These are phyloP conservation scores for Pandemis corylana DNA, from an alignment of 2,888 invertebrate species.

Conservation along the genomic window DNA sequence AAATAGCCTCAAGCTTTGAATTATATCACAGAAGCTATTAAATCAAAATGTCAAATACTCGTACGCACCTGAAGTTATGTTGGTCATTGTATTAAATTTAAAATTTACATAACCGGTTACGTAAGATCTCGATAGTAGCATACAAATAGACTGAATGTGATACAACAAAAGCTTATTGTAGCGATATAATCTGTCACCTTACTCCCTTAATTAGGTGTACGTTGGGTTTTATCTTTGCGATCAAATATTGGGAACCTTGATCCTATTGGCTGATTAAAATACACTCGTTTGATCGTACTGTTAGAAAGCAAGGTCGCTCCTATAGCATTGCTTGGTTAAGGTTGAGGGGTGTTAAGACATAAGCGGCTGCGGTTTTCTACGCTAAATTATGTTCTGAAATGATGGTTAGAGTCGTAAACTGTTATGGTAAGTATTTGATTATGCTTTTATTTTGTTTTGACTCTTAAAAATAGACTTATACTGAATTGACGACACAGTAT, in stretches of 20 bases:
- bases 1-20: constrained; percentile 8
- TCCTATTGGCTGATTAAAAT: constrained; percentile 78
- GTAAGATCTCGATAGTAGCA: constrained; percentile 70
- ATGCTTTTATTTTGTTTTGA: too few species aligned
- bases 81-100: constrained; percentile 28
- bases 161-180: constrained; percentile 58
- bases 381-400: not conserved
- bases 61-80: constrained; percentile 5
- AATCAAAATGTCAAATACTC: constrained; percentile 23
- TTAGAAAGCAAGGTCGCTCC: constrained; percentile 80
- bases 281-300: constrained; percentile 68
- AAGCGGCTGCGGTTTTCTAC: constrained; percentile 43
- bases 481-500: too few species aligned
- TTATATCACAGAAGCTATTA: constrained; percentile 15
- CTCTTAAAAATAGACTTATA: too few species aligned
- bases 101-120: constrained; percentile 60
- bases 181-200: constrained; percentile 65
- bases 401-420: too few species aligned
- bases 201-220: constrained; percentile 59
- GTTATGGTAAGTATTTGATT: too few species aligned
- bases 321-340: constrained; percentile 43
- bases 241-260: constrained; percentile 72
- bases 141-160: constrained; percentile 72
- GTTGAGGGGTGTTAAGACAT: constrained; percentile 48
- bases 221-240: constrained; percentile 64